phyloP scores from a whole-genome alignment of 2,888 invertebrate genomes.

The Aplocera efformata region DNA sequence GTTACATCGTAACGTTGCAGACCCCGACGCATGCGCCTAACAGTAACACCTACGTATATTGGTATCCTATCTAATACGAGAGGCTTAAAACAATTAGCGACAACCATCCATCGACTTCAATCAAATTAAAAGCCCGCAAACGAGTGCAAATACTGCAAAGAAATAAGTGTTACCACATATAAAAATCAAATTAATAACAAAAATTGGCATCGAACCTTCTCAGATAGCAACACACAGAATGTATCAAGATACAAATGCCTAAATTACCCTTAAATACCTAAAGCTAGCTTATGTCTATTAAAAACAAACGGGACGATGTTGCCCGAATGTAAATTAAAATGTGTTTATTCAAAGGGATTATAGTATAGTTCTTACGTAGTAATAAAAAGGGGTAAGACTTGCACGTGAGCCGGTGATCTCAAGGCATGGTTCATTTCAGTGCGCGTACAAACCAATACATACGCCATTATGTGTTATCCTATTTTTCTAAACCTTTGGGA shows the following conservation, averaged over 20 bases:
- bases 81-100: slow-evolving; percentile 62
- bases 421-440: slow-evolving; percentile 5
- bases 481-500: no score
- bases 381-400: slow-evolving; percentile 27
- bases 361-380: slow-evolving; percentile 26
- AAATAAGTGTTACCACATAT: slow-evolving; percentile 49
- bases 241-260: slow-evolving; percentile 67
- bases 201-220: slow-evolving; percentile 43
- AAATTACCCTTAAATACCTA: slow-evolving; percentile 61
- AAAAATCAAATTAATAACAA: slow-evolving; percentile 27
- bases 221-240: slow-evolving; percentile 61
- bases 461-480: no score
- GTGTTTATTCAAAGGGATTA: slow-evolving; percentile 32
- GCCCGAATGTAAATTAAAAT: slow-evolving; percentile 28
- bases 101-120: slow-evolving; percentile 57
- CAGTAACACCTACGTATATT: slow-evolving; percentile 64
- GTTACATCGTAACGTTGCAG: no score
- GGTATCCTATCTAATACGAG: slow-evolving; percentile 71
- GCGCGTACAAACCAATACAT: background rate
- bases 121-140: slow-evolving; percentile 50
- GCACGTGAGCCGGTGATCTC: slow-evolving; percentile 24
- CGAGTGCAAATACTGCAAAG: slow-evolving; percentile 63
- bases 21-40: slow-evolving; percentile 53
- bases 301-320: slow-evolving; percentile 46
- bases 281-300: slow-evolving; percentile 64